Evolutionary conservation across 2,797 vertebrate genomes (phyloP).

Genomic region (Tenualosa ilisha): DNA sequence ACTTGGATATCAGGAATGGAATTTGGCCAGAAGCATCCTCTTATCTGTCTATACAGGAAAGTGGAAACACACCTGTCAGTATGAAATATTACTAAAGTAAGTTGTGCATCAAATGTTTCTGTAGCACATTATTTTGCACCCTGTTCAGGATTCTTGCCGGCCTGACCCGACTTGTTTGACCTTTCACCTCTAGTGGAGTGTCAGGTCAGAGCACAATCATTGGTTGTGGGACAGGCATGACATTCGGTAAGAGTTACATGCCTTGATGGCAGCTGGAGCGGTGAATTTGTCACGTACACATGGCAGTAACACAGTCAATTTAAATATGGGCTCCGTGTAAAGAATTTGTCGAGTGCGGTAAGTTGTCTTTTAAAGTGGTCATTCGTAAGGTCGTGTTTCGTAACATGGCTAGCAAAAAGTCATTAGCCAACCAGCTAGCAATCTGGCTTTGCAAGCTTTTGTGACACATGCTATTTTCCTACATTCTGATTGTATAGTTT

Average conservation of each 20-base stretch:
- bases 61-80: not conserved
- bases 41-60: not conserved
- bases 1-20: not conserved
- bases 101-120: not conserved
- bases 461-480: not conserved
- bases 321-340: not conserved
- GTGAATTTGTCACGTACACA: slow-evolving; percentile 2
- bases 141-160: not conserved
- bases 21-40: not conserved
- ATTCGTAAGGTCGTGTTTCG: not conserved
- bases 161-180: slow-evolving; percentile 9
- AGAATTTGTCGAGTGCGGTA: not conserved
- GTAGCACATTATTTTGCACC: not conserved
- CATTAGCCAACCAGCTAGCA: not conserved
- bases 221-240: slow-evolving; percentile 52
- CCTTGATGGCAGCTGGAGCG: not conserved
- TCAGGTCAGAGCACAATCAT: slow-evolving; percentile 37
- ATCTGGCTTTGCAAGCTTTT: not conserved
- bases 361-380: not conserved
- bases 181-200: slow-evolving; percentile 32
- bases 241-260: slow-evolving; percentile 56
- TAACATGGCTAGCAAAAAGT: not conserved
- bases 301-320: not conserved
- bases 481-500: not conserved
- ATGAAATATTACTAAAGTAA: not conserved